Evolutionary conservation across 2,113 vertebrate genomes (phyloP).

Genomic region (Acanthisitta chloris): DNA sequence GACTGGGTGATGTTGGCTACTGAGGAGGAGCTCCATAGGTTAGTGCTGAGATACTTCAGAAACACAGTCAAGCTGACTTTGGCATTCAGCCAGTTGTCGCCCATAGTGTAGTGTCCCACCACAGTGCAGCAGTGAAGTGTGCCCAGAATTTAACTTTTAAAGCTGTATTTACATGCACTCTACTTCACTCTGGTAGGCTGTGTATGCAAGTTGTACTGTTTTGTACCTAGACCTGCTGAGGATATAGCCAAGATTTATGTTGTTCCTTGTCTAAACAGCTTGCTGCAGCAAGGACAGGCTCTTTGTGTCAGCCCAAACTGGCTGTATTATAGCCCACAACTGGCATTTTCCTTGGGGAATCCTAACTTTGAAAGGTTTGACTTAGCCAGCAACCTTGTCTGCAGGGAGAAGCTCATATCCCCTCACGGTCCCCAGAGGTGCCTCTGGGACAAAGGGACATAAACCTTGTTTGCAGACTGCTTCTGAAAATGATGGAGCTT

Average conservation of each 20-base stretch:
- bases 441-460: not conserved
- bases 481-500: not conserved
- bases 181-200: not conserved
- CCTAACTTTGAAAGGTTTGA: not conserved
- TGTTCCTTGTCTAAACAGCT: not conserved
- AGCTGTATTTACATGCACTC: not conserved
- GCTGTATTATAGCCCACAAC: not conserved
- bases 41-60: not conserved
- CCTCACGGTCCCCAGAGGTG: fast-evolving
- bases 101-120: not conserved
- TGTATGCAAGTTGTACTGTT: not conserved
- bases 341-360: not conserved
- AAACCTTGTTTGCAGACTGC: not conserved
- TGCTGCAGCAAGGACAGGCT: not conserved
- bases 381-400: not conserved
- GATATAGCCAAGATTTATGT: not conserved
- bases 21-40: not conserved
- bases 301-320: not conserved
- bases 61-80: not conserved
- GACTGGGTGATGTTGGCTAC: not conserved
- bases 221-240: not conserved
- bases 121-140: not conserved
- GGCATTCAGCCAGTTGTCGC: not conserved
- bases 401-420: not conserved
- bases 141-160: not conserved